Evolutionary conservation across 92 coral and sea anemone genomes (phyloP).

Genomic region (Parazoanthus darwini): DNA sequence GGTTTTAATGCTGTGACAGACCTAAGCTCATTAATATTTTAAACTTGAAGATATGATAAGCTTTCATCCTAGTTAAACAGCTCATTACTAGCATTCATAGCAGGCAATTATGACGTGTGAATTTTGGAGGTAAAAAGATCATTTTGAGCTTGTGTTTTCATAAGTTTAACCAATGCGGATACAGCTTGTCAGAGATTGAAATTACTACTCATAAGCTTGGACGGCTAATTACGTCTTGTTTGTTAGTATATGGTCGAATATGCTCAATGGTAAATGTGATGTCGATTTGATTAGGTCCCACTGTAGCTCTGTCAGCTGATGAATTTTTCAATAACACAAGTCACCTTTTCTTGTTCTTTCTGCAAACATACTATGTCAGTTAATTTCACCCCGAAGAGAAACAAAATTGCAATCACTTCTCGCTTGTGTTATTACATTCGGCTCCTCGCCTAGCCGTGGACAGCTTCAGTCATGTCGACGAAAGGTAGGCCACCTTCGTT

Average conservation of each 20-base stretch:
- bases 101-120: constrained; percentile 47
- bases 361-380: constrained; percentile 46
- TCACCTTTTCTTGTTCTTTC: constrained; percentile 46
- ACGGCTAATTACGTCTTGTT: constrained; percentile 35
- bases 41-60: constrained; percentile 45
- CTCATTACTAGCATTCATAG: constrained; percentile 42
- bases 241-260: constrained; percentile 42
- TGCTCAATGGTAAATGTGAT: constrained; percentile 43
- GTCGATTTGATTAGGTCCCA: constrained; percentile 46
- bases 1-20: constrained; percentile 39
- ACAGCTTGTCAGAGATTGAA: constrained; percentile 31
- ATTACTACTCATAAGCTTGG: constrained; percentile 26
- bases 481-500: constrained; percentile 1
- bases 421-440: constrained; percentile 26
- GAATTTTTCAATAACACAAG: constrained; percentile 46
- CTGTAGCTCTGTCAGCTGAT: constrained; percentile 48
- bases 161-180: constrained; percentile 35
- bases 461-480: constrained; percentile 20
- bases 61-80: constrained; percentile 42
- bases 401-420: constrained; percentile 41
- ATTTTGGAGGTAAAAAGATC: constrained; percentile 47
- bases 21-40: constrained; percentile 46
- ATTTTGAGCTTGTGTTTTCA: constrained; percentile 41
- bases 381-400: constrained; percentile 47
- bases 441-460: constrained; percentile 26